Evolutionary conservation across 1,140 invertebrate genomes (phyloP).

Genomic region (Leptopilina clavipes): DNA sequence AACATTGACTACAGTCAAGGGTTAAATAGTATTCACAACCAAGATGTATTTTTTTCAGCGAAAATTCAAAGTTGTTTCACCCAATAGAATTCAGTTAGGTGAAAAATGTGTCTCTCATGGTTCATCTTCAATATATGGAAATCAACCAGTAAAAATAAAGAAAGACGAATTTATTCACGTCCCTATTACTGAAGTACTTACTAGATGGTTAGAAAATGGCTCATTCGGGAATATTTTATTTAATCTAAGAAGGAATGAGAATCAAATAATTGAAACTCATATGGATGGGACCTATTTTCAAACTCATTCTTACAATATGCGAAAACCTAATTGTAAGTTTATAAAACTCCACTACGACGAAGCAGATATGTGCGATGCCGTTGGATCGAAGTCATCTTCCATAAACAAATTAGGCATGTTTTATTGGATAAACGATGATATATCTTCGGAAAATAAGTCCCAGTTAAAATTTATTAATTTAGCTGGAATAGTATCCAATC

Average conservation of each 20-base stretch:
- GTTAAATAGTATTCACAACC: background rate
- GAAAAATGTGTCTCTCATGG: background rate
- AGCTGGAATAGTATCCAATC: background rate
- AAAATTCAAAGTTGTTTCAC: background rate
- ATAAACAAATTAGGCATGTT: background rate
- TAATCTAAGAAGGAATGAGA: background rate
- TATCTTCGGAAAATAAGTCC: background rate
- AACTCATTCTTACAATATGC: background rate
- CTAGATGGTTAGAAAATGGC: background rate
- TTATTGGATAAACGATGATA: background rate
- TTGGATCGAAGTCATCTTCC: background rate
- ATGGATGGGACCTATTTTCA: background rate
- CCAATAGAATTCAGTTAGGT: background rate
- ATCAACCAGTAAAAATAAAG: background rate
- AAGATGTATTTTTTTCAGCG: background rate
- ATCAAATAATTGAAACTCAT: background rate
- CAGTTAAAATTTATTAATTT: background rate
- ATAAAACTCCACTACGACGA: background rate
- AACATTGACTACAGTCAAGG: constrained; percentile 8
- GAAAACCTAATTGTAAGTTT: background rate
- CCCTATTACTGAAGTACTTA: background rate
- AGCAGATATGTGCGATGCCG: background rate
- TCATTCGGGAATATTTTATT: background rate
- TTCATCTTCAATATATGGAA: background rate
- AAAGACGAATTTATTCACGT: background rate